Base-by-base conservation (phyloP, 2,113 vertebrate species). In the Camelus dromedarius region DNA sequence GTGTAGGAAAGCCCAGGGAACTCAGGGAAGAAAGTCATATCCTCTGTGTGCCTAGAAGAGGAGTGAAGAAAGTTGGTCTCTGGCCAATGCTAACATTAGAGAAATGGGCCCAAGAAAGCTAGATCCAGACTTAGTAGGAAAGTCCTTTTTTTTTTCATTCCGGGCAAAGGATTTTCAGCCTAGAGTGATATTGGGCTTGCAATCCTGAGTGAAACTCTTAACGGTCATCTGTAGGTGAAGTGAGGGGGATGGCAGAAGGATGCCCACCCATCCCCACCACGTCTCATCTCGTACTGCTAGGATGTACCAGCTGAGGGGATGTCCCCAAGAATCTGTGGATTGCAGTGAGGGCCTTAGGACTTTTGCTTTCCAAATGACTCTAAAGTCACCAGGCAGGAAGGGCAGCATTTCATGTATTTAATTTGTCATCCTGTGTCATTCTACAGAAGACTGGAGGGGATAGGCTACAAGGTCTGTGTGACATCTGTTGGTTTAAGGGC, bases 1-100 rank as follows among this genome's bases (percentile, higher is more conserved):
- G 32, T 84, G 60, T 77, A 56, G 87, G 67, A 84, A 72, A 96
- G 52, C 58, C 56, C 77, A 83, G 8, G 30, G 11, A 95, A 92
- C 54, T n/a, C 35, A 22, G 32, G 42, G 16, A 93, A 42, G 72
- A 85, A 80, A 77, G 4, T 72, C 84, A 6, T 93, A 62, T 73
- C 67, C 67, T 11, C 42, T 67, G 2, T 96, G 70, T 93, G 54
- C 76, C 80, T 95, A 80, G 42, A 95, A 93, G 79, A 87, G 32
- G 69, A 92, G 48, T 66, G 38, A 95, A 96, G 48, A 88, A 85
- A 95, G 11, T 81, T 95, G 67, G n/a, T 73, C 28, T 92, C 26
- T 69, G 32, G 46, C 38, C 70, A 91, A 88, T 54, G 24, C 30
- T 77, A 72, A 26, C 60, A 67, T 76, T 95, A 85, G 30, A 80